These are phyloP conservation scores for Semicossyphus pulcher DNA, from an alignment of 2,113 vertebrate species.

Conservation along the genomic window DNA sequence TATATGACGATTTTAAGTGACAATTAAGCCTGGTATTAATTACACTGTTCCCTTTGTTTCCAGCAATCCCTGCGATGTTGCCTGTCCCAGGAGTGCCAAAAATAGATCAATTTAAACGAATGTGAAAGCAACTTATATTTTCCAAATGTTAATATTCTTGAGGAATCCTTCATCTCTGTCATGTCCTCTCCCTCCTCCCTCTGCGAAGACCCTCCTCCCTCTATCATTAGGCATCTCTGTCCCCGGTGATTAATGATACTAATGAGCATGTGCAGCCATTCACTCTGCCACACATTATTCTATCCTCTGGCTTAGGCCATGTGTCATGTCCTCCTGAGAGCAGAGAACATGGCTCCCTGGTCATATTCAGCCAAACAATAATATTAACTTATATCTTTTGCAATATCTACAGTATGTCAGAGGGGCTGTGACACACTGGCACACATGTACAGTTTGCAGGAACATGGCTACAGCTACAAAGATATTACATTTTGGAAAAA, in stretches of 20 bases:
- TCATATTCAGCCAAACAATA: conserved; percentile 49
- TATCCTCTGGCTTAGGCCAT: conserved; percentile 68
- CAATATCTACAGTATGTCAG: conserved; percentile 41
- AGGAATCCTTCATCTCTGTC: conserved; percentile 71
- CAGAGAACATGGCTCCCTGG: conserved; percentile 41
- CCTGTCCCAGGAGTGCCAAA: conserved; percentile 44
- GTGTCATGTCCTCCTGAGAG: conserved; percentile 67
- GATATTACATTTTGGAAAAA: background rate
- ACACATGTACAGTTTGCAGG: conserved; percentile 1
- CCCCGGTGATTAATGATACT: conserved; percentile 81
- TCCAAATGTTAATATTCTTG: conserved; percentile 67
- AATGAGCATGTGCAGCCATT: conserved; percentile 81
- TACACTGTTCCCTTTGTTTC: conserved; percentile 64
- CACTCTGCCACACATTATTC: conserved; percentile 74
- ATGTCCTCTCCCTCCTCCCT: conserved; percentile 50
- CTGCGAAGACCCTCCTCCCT: conserved; percentile 61
- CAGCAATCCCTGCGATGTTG: conserved; percentile 44
- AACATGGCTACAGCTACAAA: background rate
- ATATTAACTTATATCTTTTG: conserved; percentile 40
- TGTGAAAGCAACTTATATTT: conserved; percentile 54
- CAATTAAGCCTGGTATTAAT: conserved; percentile 67
- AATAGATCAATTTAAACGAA: conserved; percentile 57
- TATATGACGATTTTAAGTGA: conserved; percentile 60
- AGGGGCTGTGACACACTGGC: background rate
- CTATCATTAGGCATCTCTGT: conserved; percentile 77